These are phyloP conservation scores for Saguinus midas DNA, from an alignment of 2,113 vertebrate genomes.

Conservation along the genomic window DNA sequence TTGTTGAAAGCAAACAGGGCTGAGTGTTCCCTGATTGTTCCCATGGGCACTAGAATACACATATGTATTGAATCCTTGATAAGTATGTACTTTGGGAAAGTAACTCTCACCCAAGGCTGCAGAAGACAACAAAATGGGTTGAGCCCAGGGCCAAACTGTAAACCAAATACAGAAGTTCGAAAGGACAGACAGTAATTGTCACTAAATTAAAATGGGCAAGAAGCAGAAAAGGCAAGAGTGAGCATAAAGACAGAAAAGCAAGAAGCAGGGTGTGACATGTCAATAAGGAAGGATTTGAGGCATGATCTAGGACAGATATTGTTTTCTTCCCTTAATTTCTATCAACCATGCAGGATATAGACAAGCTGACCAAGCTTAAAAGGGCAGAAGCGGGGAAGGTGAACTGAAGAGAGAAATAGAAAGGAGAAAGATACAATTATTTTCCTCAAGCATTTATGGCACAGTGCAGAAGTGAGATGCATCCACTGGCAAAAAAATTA, in stretches of 20 bases:
- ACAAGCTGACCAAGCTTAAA: neutral
- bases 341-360: neutral
- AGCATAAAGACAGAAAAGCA: neutral
- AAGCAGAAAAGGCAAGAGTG: neutral
- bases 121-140: neutral
- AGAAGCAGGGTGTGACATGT: neutral
- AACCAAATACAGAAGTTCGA: neutral
- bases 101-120: neutral
- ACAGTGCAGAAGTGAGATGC: neutral
- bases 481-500: neutral
- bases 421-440: neutral
- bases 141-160: neutral
- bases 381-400: neutral
- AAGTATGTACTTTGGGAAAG: neutral
- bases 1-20: slow-evolving; percentile 3
- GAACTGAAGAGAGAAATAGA: neutral
- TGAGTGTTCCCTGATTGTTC: neutral
- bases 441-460: neutral
- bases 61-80: neutral
- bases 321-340: neutral
- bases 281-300: neutral
- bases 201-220: neutral
- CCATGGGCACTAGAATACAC: neutral
- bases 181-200: neutral
- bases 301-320: neutral